Conservation (phyloP, 2,797 vertebrate species). For the Halcyon leucocephala region DNA sequence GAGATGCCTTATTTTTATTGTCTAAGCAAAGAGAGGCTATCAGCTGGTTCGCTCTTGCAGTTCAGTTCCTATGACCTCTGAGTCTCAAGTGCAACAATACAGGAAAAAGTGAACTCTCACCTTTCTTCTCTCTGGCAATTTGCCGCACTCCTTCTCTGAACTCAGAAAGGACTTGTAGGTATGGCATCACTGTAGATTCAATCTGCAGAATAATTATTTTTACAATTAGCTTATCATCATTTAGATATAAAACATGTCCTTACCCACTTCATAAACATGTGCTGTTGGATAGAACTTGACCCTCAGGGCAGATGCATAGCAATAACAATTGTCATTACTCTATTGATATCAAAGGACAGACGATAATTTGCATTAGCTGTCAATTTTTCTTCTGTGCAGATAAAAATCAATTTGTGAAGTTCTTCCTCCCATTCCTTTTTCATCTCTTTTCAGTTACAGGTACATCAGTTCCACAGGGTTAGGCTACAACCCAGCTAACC, state of each 20-base stretch:
- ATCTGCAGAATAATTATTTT: conserved; percentile 78
- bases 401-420: not conserved
- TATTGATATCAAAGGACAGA: not conserved
- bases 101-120: conserved; percentile 72
- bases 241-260: not conserved
- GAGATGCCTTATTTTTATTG: not conserved
- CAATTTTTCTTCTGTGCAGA: not conserved
- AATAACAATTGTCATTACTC: not conserved
- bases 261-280: not conserved
- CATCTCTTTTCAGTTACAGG: not conserved
- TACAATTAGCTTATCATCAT: not conserved
- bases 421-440: not conserved
- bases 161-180: conserved; percentile 89
- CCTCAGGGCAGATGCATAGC: not conserved
- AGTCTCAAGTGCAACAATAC: not conserved
- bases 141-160: conserved; percentile 91
- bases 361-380: not conserved
- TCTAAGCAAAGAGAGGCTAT: not conserved
- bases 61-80: not conserved
- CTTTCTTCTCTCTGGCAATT: conserved; percentile 91
- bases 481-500: not conserved
- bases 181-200: conserved; percentile 93
- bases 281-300: not conserved
- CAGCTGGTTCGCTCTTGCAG: not conserved
- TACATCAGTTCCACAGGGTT: not conserved